Evolutionary conservation across 2,888 invertebrate species (phyloP), one percentile per base, ranked within the genome.

Genomic region (Tiliacea citrago): DNA sequence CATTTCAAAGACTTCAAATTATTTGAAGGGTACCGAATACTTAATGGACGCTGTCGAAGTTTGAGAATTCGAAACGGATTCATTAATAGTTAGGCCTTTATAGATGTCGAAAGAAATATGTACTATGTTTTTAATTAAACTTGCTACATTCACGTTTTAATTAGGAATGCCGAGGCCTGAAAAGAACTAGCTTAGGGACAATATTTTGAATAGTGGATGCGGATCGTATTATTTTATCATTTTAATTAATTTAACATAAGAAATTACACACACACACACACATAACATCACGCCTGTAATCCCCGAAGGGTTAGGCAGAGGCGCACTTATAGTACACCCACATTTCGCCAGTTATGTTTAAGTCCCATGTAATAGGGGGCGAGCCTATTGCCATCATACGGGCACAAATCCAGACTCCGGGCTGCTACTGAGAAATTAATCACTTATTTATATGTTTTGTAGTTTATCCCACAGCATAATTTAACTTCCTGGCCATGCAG

Each of bases 21-120:
- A 69, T 74, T 77, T 62, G 69, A 78, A 73, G 61, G 58, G 51
- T 73, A 62, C 29, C 53, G 79, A 86, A 88, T 79, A 79, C 35
- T 75, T 88, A 79, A 87, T 86, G 71, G 82, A 88, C 68, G 72
- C 66, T 74, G 55, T 69, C 61, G 1, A 74, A 86, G 75, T 88
- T 86, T 39, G 57, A 61, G 76, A 81, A 83, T 75, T 69, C n/a
- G 24, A 67, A 79, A 86, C 61, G 65, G 53, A 69, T 79, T 85
- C 69, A 83, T 79, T 77, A 78, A 86, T 78, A 82, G 77, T 78
- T 76, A 21, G 45, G 57, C 47, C 58, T 72, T 53, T 53, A 75
- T 49, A 65, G 51, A 78, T 86, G 47, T 81, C 42, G 35, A 72
- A 75, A 60, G 51, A 69, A 73, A 73, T 53, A 60, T 61, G 10